A percentile compares a stretch with the other conserved stretches of the same genome.
These are phyloP conservation scores for Engraulis encrasicolus DNA, from an alignment of 2,113 vertebrate species.

Conservation along the genomic window DNA sequence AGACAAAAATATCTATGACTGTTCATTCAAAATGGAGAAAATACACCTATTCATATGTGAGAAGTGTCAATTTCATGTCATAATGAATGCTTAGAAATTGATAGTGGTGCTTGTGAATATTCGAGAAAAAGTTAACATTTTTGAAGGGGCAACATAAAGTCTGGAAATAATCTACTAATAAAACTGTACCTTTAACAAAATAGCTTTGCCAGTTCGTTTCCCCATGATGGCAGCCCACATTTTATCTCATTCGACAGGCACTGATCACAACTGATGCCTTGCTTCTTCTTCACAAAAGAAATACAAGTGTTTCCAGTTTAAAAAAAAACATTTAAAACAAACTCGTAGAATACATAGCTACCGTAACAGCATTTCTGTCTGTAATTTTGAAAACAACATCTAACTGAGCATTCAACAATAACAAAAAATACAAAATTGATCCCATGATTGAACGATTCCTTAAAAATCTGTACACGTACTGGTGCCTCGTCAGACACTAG, in stretches of 20 bases:
- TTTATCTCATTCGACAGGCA: not conserved
- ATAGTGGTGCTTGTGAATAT: too few species aligned
- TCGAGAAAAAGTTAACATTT: too few species aligned
- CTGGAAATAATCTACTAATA: too few species aligned
- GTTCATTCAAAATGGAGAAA: too few species aligned
- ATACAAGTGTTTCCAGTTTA: conserved; percentile 8
- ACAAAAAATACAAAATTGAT: conserved; percentile 5
- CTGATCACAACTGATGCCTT: not conserved
- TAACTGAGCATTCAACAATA: not conserved
- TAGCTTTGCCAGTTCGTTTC: not conserved
- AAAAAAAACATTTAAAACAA: not conserved
- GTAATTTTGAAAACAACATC: not conserved
- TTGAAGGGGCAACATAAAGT: too few species aligned
- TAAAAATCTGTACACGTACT: not conserved
- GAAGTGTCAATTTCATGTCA: too few species aligned
- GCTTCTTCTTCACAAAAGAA: not conserved
- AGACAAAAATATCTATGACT: too few species aligned
- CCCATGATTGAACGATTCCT: not conserved
- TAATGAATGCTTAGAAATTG: too few species aligned
- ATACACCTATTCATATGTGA: too few species aligned
- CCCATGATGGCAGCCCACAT: not conserved
- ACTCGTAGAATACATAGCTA: not conserved
- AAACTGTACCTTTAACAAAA: not conserved
- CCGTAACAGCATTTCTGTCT: not conserved
- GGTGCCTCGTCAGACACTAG: not conserved